Conservation (phyloP, 2,888 invertebrate genomes). For the Troides oblongomaculatus region DNA sequence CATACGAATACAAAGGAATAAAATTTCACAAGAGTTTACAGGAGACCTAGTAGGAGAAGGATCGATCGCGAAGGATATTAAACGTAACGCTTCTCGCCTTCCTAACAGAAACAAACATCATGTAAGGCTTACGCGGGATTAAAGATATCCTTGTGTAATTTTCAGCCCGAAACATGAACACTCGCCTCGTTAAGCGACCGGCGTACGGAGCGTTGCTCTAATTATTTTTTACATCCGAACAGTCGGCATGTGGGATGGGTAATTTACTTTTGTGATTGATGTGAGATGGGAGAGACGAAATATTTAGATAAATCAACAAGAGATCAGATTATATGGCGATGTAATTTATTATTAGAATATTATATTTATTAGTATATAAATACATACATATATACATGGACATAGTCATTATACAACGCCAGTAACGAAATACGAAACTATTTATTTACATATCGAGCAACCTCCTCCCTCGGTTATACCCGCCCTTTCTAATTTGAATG, state of each 20-base stretch:
- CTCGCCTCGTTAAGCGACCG: slow-evolving; percentile 7
- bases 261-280: not conserved
- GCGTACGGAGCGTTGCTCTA: slow-evolving; percentile 18
- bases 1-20: not conserved
- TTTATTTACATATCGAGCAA: no score
- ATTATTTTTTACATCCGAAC: slow-evolving; percentile 15
- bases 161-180: slow-evolving; percentile 15
- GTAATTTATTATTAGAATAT: no score
- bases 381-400: no score
- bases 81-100: slow-evolving; percentile 2
- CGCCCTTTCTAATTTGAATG: no score
- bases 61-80: slow-evolving; percentile 14
- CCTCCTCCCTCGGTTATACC: no score
- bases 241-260: not conserved
- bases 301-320: no score
- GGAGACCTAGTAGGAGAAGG: not conserved
- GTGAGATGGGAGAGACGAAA: no score
- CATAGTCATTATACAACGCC: no score
- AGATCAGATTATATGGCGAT: no score
- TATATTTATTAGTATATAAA: no score
- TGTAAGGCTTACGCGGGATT: slow-evolving; percentile 22
- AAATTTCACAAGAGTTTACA: not conserved
- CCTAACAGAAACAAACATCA: slow-evolving; percentile 22
- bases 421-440: no score
- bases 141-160: slow-evolving; percentile 26